These are phyloP conservation scores for Electrophaes corylata DNA, from an alignment of 2,888 invertebrate genomes.

Conservation along the genomic window DNA sequence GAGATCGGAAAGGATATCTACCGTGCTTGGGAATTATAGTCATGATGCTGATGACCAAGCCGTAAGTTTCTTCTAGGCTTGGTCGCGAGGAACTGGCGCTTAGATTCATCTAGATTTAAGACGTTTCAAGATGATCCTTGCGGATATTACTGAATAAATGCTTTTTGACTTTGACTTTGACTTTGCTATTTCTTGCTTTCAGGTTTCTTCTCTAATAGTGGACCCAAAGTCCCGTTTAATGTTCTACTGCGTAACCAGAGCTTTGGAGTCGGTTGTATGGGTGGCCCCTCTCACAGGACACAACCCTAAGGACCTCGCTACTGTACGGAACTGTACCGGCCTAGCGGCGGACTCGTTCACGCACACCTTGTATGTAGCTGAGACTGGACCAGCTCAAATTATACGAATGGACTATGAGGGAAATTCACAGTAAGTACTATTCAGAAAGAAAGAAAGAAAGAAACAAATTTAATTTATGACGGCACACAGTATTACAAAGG, in stretches of 20 bases:
- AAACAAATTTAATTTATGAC: too few relatives aligned
- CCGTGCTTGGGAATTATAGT: too few relatives aligned
- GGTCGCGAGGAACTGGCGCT: too few relatives aligned
- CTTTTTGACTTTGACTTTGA: too few relatives aligned
- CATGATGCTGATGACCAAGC: too few relatives aligned
- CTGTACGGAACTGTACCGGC: constrained; percentile 68
- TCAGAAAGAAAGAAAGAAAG: too few relatives aligned
- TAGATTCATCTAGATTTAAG: too few relatives aligned
- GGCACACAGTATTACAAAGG: too few relatives aligned
- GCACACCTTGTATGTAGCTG: constrained; percentile 89
- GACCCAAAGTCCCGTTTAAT: constrained; percentile 85
- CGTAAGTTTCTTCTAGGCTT: too few relatives aligned
- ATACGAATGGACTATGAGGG: constrained; percentile 71
- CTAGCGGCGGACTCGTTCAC: constrained; percentile 77
- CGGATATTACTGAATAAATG: too few relatives aligned
- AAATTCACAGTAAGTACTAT: constrained; percentile 54
- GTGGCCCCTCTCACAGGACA: constrained; percentile 82
- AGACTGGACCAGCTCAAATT: constrained; percentile 78
- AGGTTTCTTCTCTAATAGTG: constrained; percentile 85
- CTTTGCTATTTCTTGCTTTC: constrained; percentile 35
- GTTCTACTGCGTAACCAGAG: constrained; percentile 83
- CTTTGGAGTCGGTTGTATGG: constrained; percentile 77
- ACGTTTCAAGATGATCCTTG: too few relatives aligned
- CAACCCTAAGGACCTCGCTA: constrained; percentile 64
- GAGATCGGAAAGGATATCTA: too few relatives aligned